These are phyloP conservation scores for Climacteris rufus DNA, from an alignment of 2,113 vertebrate genomes.

Conservation along the genomic window DNA sequence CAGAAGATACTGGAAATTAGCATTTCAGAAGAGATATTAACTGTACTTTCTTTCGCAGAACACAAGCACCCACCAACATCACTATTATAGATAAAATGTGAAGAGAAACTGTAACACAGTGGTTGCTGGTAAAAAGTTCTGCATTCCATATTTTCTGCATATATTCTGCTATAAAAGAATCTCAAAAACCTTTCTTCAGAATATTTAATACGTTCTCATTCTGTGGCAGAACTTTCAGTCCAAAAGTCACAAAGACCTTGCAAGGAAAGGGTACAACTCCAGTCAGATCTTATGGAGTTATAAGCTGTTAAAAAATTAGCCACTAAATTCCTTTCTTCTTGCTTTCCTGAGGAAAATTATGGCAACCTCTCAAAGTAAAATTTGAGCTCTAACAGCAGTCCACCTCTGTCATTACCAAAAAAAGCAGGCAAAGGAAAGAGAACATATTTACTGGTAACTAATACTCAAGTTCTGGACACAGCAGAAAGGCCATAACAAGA, in stretches of 20 bases:
- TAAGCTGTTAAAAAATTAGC: background rate
- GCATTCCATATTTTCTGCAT: background rate
- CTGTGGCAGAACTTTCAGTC: background rate
- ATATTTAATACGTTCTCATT: background rate
- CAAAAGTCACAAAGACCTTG: background rate
- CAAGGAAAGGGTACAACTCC: background rate
- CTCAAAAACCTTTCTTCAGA: background rate
- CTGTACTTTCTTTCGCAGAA: background rate
- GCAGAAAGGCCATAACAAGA: background rate
- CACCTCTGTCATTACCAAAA: background rate
- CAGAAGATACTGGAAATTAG: background rate
- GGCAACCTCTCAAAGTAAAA: background rate
- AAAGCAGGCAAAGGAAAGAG: background rate
- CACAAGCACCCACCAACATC: background rate
- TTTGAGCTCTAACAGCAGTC: background rate
- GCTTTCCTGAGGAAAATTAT: background rate
- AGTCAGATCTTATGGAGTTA: background rate
- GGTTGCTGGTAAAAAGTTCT: background rate
- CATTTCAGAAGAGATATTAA: background rate
- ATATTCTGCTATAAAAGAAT: background rate
- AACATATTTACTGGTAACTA: background rate
- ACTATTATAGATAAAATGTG: background rate
- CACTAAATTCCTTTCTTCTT: background rate
- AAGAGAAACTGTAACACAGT: background rate
- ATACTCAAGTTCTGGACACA: background rate